A percentile compares a stretch with the other conserved stretches of the same genome.
phyloP scores from a whole-genome alignment of 2,888 invertebrate species.

The Drosophila putrida region DNA sequence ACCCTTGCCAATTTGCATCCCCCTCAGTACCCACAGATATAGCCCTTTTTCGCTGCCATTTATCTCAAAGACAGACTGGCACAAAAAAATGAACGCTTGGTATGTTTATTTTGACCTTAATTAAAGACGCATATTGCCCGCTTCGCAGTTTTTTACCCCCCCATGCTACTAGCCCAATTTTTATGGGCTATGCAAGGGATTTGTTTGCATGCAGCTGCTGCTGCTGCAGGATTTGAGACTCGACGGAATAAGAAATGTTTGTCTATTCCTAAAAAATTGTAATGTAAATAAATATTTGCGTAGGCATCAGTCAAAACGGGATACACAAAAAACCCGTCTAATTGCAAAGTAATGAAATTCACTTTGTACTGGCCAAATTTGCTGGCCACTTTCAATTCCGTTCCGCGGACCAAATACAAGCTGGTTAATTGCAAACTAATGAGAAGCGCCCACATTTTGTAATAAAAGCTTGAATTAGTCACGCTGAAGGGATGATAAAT shows the following conservation, averaged over 20 bases:
- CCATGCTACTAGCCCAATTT: constrained; percentile 7
- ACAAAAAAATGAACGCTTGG: constrained; percentile 48
- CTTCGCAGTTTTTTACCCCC: constrained; percentile 42
- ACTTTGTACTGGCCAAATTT: constrained; percentile 19
- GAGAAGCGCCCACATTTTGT: background rate
- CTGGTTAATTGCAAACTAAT: constrained; percentile 35
- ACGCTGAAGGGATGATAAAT: background rate
- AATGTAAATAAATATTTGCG: constrained; percentile 50
- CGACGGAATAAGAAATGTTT: constrained; percentile 40
- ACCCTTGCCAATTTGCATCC: background rate
- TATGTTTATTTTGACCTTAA: constrained; percentile 72
- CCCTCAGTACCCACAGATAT: constrained; percentile 3
- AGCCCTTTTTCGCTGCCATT: constrained; percentile 59
- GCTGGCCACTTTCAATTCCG: constrained; percentile 25
- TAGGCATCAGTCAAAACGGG: constrained; percentile 25
- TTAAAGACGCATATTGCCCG: constrained; percentile 76
- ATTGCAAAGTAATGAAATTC: constrained; percentile 56
- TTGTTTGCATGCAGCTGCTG: constrained; percentile 52
- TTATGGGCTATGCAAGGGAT: background rate
- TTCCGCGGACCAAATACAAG: background rate
- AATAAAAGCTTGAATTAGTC: background rate
- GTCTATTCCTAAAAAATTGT: constrained; percentile 22
- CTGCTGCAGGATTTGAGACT: constrained; percentile 28
- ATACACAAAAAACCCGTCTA: constrained; percentile 30
- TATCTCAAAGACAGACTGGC: constrained; percentile 64